Evolutionary conservation across 2,888 invertebrate genomes (phyloP).

Genomic region (Coenonympha arcania): DNA sequence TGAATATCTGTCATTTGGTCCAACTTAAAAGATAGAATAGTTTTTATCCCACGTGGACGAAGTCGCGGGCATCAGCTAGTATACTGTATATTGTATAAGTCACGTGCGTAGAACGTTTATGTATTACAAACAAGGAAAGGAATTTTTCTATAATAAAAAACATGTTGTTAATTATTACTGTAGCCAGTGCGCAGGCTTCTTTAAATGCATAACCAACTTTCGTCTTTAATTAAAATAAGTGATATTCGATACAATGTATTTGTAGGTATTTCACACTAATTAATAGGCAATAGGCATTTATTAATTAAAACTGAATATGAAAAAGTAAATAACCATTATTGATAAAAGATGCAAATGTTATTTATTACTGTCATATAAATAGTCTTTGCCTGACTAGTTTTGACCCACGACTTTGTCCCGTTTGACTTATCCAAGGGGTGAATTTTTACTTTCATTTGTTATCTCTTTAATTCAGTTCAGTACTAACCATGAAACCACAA

Average conservation of each 20-base stretch:
- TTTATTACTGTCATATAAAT: background rate
- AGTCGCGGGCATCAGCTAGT: too few relatives aligned
- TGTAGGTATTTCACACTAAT: background rate
- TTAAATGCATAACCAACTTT: background rate
- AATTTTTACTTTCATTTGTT: too few relatives aligned
- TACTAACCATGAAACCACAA: too few relatives aligned
- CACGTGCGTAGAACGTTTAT: background rate
- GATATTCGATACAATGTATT: background rate
- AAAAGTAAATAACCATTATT: background rate
- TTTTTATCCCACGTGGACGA: too few relatives aligned
- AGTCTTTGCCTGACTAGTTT: too few relatives aligned
- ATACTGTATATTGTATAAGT: too few relatives aligned
- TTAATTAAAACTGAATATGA: background rate
- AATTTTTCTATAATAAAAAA: background rate
- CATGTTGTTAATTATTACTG: background rate
- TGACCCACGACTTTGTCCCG: too few relatives aligned
- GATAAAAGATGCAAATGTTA: background rate
- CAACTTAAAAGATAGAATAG: too few relatives aligned
- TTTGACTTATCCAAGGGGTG: too few relatives aligned
- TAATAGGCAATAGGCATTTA: too few relatives aligned
- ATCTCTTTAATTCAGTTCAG: too few relatives aligned
- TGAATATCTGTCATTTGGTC: too few relatives aligned
- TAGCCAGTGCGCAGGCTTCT: background rate
- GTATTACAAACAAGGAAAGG: background rate
- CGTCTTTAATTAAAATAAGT: background rate